Percentiles rank a stretch among this genome's conserved stretches.
Evolutionary conservation across 2,797 vertebrate species (phyloP).

Genomic region (Mormyrops attenuatus): DNA sequence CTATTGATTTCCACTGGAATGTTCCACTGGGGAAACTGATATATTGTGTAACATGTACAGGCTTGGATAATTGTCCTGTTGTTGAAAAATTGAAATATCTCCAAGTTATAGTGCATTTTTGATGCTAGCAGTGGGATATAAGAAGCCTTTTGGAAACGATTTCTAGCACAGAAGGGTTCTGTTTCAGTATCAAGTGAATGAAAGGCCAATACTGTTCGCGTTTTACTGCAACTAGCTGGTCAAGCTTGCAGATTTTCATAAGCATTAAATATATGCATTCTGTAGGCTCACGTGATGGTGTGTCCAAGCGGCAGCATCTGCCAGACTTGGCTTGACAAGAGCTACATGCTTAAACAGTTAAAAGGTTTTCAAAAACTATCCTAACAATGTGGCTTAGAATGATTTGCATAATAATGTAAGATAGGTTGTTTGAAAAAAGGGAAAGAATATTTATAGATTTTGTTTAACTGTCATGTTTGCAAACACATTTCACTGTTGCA

Average conservation of each 20-base stretch:
- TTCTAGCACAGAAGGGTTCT: neutral
- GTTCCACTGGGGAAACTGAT: slow-evolving; percentile 5
- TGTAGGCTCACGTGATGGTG: neutral
- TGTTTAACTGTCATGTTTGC: neutral
- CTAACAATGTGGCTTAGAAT: neutral
- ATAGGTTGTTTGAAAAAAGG: neutral
- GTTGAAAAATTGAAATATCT: slow-evolving; percentile 6
- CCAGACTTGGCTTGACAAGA: neutral
- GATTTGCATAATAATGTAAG: neutral
- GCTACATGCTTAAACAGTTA: neutral
- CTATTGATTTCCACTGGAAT: slow-evolving; percentile 7
- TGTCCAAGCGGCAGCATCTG: neutral
- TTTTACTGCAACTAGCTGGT: neutral
- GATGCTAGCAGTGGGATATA: neutral
- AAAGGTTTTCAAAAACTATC: neutral
- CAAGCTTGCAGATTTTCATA: neutral
- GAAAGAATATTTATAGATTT: neutral
- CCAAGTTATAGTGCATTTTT: slow-evolving; percentile 11
- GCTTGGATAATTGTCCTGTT: slow-evolving; percentile 9
- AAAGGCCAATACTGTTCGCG: neutral
- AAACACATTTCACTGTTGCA: neutral
- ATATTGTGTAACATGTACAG: neutral
- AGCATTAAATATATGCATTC: neutral
- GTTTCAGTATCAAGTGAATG: neutral
- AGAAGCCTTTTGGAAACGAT: neutral